Evolutionary conservation across 1,140 invertebrate genomes (phyloP), one percentile per base, ranked within the genome.

Genomic region (Phthorimaea operculella): DNA sequence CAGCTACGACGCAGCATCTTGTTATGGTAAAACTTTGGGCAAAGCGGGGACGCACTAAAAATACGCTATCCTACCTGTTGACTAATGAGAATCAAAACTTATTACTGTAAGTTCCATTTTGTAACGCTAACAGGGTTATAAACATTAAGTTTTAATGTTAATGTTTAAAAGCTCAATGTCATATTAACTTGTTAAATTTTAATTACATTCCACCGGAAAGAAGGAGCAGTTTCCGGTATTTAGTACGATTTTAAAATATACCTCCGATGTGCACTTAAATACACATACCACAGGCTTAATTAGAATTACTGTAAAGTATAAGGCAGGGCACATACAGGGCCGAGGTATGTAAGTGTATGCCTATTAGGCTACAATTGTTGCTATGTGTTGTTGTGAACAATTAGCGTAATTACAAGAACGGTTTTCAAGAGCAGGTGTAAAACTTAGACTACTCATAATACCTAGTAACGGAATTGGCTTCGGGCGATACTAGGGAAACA

Each of bases 371-470:
- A 16, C 44, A 47, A 47, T 47, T 47, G 44, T 47, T 16, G 9
- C 11, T 47, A 47, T 58, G 47, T 45, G 61, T 56, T 18, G 59
- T 47, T 16, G 11, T 42, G 14, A 75, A 77, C 69, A 80, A 83
- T 80, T 81, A 80, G 65, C 62, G 75, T 74, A 76, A 79, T 79
- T 79, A 76, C 68, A 53, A 67, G 70, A 75, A 81, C 78, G 73
- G 76, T 80, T 79, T 74, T 62, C 54, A 70, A 70, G 54, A 70
- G 80, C 80, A 83, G 80, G 80, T 83, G 80, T 73, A 80, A 74
- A 74, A 68, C 59, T 47, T 63, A 67, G 67, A 68, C 71, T 68
- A 70, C 72, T 81, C 76, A 80, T 81, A 83, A 83, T 83, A 80
- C 73, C 71, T 75, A 71, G 75, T 79, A 81, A 81, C 78, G 75